Base-by-base conservation (phyloP, 37 sponge, comb jelly and placozoan genomes). In the Agelas oroides region DNA sequence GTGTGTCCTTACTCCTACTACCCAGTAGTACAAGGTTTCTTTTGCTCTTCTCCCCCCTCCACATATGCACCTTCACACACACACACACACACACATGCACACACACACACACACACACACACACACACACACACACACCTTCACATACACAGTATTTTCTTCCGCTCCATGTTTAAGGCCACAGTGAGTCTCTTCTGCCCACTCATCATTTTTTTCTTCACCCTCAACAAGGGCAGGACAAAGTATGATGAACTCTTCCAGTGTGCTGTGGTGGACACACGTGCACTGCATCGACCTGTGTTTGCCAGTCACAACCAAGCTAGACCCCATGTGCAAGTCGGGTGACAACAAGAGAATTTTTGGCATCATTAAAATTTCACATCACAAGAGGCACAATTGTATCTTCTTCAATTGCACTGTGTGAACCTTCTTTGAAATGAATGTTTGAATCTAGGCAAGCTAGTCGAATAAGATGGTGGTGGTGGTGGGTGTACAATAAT, bases 161-260 rank as follows among this genome's bases (percentile, higher is more conserved):
- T 76, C n/a, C 82, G 89, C 19, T 76, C 89, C 24, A 32, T 76
- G 16, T 88, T 88, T 72, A 88, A 88, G 70, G 67, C 61, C 5
- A 63, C 73, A 25, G 70, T 82, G 13, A 76, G 71, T 53, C 55
- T 83, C 54, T 78, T 89, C 79, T 56, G 72, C 70, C 89, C 89
- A 8, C 67, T 83, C 21, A 36, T 89, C 30, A 61, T 89, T 21
- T 89, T 89, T 78, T 89, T 89, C 71, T 70, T 89, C 70, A 2
- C 55, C 31, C 8, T 89, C 38, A 39, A 61, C 33, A 76, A 70
- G 30, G 84, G 89, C 8, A 58, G 83, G 16, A 82, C 89, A 34
- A 67, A 68, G 53, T 89, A 89, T 36, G 89, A 89, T 54, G 21
- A 60, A 59, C 73, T 83, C 25, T 83, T 89, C 38, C 52, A 38